A percentile compares a stretch with the other conserved stretches of the same genome.
phyloP scores from a whole-genome alignment of 2,888 invertebrate species.

The Pachliopta kotzebuea region DNA sequence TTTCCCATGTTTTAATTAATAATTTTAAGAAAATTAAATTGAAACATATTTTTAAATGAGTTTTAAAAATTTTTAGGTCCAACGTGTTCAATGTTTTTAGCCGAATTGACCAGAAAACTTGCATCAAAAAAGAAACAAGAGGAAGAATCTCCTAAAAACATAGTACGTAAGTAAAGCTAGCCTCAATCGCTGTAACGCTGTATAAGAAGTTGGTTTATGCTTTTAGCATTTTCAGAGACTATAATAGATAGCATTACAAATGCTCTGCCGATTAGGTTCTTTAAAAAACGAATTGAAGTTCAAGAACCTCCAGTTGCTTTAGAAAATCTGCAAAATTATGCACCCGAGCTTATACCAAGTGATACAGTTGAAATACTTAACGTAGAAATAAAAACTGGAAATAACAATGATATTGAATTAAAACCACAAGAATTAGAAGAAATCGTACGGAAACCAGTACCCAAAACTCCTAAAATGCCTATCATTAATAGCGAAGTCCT shows the following conservation, averaged over 20 bases:
- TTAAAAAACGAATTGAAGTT: slow-evolving; percentile 48
- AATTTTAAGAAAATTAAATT: not conserved
- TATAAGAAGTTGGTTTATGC: not conserved
- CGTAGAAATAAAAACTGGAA: slow-evolving; percentile 34
- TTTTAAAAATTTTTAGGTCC: slow-evolving; percentile 47
- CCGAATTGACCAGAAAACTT: slow-evolving; percentile 60
- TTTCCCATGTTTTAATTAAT: not conserved
- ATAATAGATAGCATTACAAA: slow-evolving; percentile 65
- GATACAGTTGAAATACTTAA: slow-evolving; percentile 42
- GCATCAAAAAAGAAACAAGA: slow-evolving; percentile 55
- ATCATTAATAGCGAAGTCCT: slow-evolving; percentile 58
- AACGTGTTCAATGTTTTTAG: slow-evolving; percentile 68
- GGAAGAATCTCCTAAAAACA: slow-evolving; percentile 51
- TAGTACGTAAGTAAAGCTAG: slow-evolving; percentile 58
- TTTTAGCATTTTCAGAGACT: slow-evolving; percentile 45
- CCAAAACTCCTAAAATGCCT: slow-evolving; percentile 71
- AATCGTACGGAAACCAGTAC: slow-evolving; percentile 34
- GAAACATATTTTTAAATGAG: not conserved
- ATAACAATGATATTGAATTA: slow-evolving; percentile 30
- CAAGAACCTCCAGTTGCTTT: slow-evolving; percentile 55
- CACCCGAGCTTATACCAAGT: slow-evolving; percentile 59
- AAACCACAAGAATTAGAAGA: slow-evolving; percentile 34
- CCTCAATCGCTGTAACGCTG: not conserved
- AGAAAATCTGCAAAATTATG: slow-evolving; percentile 53
- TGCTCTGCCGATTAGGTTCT: slow-evolving; percentile 60